Evolutionary conservation across 2,888 invertebrate genomes (phyloP), one percentile per base, ranked within the genome.

Genomic region (Gisinianus flammeolus): DNA sequence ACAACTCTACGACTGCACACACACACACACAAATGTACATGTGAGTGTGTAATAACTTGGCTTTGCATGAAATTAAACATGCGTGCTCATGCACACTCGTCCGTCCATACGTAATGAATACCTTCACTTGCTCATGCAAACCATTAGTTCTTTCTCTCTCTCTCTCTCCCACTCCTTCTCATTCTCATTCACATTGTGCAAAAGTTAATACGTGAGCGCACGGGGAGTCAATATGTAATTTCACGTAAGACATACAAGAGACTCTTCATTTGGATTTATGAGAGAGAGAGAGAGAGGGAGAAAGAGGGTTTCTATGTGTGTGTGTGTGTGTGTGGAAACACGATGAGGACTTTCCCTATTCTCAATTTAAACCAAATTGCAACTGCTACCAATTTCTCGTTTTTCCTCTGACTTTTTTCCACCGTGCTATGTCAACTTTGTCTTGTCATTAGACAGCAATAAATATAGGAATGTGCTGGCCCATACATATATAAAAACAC

Each of bases 381-480:
- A 44, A 44, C 44, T 44, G 6, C 8, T 44, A 16, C 44, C 44
- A 6, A 44, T 44, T 44, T 44, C 44, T 16, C 44, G 44, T 44
- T 6, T 44, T 10, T 44, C 44, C 16, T 44, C 44, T 10, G 8
- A 44, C 44, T n/a, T 54, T n/a, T n/a, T n/a, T n/a, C n/a, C 54
- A 8, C 19, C n/a, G 19, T 52, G 6, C 24, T 31, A 56, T 71
- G 71, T 71, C 71, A 71, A 54, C 44, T 44, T 44, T 44, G 44
- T 64, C 35, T 62, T 62, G 64, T 73, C 73, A 73, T 73, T 73
- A 73, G 56, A 56, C 26, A 71, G 56, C 56, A 71, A 71, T 71
- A 26, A 73, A 73, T 73, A 62, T 24, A 62, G 10, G 52, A 10
- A 44, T 16, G 19, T 44, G 44, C 12, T 24, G 26, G 44, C 0